A percentile compares a stretch with the other conserved stretches of the same genome.
Evolutionary conservation across 1,140 invertebrate species (phyloP).

Genomic region (Sarcophaga bullata): DNA sequence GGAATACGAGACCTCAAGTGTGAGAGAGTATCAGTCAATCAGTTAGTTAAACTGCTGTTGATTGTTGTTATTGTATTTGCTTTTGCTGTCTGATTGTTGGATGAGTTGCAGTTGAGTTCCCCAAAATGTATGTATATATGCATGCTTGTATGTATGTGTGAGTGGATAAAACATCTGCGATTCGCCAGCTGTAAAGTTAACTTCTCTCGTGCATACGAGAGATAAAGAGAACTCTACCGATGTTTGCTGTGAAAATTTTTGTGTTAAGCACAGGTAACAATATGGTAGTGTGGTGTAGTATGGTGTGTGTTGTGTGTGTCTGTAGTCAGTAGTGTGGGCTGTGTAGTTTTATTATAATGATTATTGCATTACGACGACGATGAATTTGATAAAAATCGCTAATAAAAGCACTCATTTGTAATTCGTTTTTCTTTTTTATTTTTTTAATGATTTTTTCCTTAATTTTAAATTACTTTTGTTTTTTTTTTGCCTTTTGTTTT

Average conservation of each 20-base stretch:
- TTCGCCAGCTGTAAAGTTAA: neutral
- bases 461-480: conserved; percentile 44
- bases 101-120: neutral
- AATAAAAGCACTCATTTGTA: conserved; percentile 48
- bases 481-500: conserved; percentile 39
- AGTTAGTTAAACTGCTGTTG: neutral
- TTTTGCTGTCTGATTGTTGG: neutral
- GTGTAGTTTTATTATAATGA: neutral
- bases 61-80: conserved; percentile 16
- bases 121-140: neutral
- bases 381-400: conserved; percentile 33
- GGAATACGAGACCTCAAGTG: too few species aligned
- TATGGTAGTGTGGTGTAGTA: neutral
- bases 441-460: conserved; percentile 42
- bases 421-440: too few species aligned
- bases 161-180: neutral
- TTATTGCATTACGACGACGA: conserved; percentile 41
- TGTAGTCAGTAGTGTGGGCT: neutral
- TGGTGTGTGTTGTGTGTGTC: neutral
- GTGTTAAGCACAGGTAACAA: neutral
- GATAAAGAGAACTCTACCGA: too few species aligned
- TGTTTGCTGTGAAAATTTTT: neutral
- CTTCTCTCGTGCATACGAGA: too few species aligned
- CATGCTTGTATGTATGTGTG: neutral
- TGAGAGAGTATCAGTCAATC: too few species aligned